Percentiles rank a stretch among this genome's conserved stretches.
phyloP scores from a whole-genome alignment of 2,113 vertebrate species.

The Erinaceus europaeus region DNA sequence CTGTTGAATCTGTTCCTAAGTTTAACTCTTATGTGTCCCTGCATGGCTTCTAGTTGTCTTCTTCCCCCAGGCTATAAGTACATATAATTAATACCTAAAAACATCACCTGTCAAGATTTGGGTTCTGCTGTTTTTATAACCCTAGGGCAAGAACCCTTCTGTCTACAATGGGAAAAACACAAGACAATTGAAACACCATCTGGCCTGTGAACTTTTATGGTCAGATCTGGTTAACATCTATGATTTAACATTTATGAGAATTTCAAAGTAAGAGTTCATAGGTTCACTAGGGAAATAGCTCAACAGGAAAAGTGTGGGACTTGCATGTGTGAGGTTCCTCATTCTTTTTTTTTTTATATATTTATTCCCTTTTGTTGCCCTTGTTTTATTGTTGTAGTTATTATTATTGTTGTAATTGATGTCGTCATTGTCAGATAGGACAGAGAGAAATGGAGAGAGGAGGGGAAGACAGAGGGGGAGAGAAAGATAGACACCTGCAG shows the following conservation, averaged over 20 bases:
- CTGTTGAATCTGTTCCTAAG: neutral
- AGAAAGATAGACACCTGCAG: too few species aligned
- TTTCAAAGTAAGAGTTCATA: neutral
- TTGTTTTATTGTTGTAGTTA: too few species aligned
- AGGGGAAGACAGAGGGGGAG: too few species aligned
- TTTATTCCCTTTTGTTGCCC: too few species aligned
- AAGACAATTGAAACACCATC: neutral
- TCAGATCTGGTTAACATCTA: neutral
- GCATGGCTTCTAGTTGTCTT: fast-evolving
- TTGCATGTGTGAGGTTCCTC: too few species aligned
- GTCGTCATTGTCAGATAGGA: too few species aligned
- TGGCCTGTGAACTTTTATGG: neutral
- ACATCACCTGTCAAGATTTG: neutral
- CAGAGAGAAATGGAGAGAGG: too few species aligned
- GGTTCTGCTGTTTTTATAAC: neutral
- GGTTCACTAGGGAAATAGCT: too few species aligned
- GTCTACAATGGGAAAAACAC: neutral
- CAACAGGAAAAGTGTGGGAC: too few species aligned
- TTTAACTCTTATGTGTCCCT: neutral
- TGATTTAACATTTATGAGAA: neutral
- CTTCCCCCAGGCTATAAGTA: fast-evolving
- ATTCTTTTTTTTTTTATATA: too few species aligned
- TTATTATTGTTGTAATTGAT: too few species aligned
- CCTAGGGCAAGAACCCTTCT: neutral
- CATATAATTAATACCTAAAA: neutral